phyloP scores from a whole-genome alignment of 1,140 invertebrate species.

The Drosophila ambigua region DNA sequence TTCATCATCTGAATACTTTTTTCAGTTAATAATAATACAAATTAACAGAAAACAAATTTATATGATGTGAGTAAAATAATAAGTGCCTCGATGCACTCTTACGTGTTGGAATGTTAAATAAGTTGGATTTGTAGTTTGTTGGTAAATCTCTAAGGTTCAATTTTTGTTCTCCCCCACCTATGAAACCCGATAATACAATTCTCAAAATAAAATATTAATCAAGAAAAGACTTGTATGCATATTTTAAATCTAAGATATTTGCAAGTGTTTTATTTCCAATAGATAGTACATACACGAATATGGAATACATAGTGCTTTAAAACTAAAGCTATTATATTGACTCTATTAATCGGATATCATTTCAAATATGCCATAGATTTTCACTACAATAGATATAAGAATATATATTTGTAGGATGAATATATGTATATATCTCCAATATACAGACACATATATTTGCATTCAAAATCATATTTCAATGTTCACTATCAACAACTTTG shows the following conservation, averaged over 20 bases:
- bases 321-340: slow-evolving; percentile 20
- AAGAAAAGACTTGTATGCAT: not conserved
- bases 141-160: too few relatives aligned
- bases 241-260: slow-evolving; percentile 20
- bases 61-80: too few relatives aligned
- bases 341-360: not conserved
- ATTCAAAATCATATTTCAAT: slow-evolving; percentile 1
- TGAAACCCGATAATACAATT: too few relatives aligned
- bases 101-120: too few relatives aligned
- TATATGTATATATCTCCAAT: slow-evolving; percentile 8
- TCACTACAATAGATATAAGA: slow-evolving; percentile 34
- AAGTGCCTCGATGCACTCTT: too few relatives aligned
- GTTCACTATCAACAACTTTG: slow-evolving; percentile 3
- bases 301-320: slow-evolving; percentile 26
- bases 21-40: too few relatives aligned
- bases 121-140: too few relatives aligned
- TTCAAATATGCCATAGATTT: slow-evolving; percentile 7
- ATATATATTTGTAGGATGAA: slow-evolving; percentile 10
- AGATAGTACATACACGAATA: slow-evolving; percentile 29
- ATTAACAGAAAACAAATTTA: too few relatives aligned
- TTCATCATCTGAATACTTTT: too few relatives aligned
- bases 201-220: too few relatives aligned
- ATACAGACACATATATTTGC: not conserved
- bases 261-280: slow-evolving; percentile 38
- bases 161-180: too few relatives aligned